phyloP scores from a whole-genome alignment of 1,140 invertebrate genomes.

The Idris sp. region DNA sequence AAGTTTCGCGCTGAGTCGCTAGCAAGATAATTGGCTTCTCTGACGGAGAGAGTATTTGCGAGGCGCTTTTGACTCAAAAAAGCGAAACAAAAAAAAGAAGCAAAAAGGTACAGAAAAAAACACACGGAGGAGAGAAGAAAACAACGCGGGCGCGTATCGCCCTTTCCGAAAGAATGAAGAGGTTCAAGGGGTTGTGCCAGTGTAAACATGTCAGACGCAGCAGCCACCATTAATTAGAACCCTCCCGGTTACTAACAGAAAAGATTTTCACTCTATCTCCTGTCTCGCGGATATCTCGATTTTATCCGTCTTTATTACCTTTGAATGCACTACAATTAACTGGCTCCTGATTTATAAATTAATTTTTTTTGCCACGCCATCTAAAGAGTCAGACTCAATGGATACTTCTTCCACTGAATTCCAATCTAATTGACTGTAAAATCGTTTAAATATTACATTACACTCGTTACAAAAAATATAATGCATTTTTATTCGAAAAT shows the following conservation, averaged over 20 bases:
- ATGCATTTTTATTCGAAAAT: no score
- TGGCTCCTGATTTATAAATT: constrained; percentile 52
- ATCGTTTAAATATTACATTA: no score
- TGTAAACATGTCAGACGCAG: constrained; percentile 68
- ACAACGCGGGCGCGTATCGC: constrained; percentile 51
- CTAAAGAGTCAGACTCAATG: constrained; percentile 7
- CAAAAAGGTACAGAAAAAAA: constrained; percentile 41
- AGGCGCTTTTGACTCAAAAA: constrained; percentile 60
- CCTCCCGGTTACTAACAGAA: constrained; percentile 56
- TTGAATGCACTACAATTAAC: constrained; percentile 61
- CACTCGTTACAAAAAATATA: no score
- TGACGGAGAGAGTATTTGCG: constrained; percentile 56
- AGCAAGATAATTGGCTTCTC: constrained; percentile 63
- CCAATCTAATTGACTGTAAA: no score
- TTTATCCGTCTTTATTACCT: constrained; percentile 62
- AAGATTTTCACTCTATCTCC: constrained; percentile 62
- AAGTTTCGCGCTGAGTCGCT: constrained; percentile 60
- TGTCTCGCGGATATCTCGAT: constrained; percentile 60
- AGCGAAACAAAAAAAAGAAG: constrained; percentile 54
- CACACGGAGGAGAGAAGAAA: constrained; percentile 54
- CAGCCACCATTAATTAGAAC: constrained; percentile 66
- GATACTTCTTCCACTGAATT: background rate
- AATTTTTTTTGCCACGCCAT: constrained; percentile 22
- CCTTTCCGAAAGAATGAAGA: constrained; percentile 63
- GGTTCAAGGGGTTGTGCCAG: constrained; percentile 67